Percentiles rank a stretch among this genome's conserved stretches.
phyloP scores from a whole-genome alignment of 2,888 invertebrate genomes.

The Xestia ashworthii region DNA sequence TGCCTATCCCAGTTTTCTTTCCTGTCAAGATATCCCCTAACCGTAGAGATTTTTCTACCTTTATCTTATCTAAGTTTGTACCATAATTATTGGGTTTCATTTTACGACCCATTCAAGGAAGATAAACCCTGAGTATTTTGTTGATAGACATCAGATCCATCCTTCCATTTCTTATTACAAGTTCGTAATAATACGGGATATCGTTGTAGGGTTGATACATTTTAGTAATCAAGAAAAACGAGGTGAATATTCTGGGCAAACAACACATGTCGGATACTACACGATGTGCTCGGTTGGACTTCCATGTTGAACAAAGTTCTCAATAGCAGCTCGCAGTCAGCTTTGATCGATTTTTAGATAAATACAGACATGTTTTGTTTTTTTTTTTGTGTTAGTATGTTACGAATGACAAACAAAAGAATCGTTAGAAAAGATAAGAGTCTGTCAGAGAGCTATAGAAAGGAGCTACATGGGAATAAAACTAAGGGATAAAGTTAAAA shows the following conservation, averaged over 20 bases:
- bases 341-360: not conserved
- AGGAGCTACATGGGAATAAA: no score
- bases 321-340: not conserved
- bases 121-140: slow-evolving; percentile 20
- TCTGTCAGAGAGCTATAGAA: no score
- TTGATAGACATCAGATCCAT: slow-evolving; percentile 7
- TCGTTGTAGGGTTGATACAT: not conserved
- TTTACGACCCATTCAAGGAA: slow-evolving; percentile 23
- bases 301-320: no score
- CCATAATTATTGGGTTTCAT: slow-evolving; percentile 1
- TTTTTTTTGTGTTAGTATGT: no score
- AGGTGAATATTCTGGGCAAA: no score
- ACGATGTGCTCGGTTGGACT: no score
- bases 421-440: no score
- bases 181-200: slow-evolving; percentile 15
- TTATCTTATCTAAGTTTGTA: not conserved
- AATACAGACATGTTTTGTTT: no score
- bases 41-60: not conserved
- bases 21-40: not conserved
- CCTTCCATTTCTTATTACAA: slow-evolving; percentile 24
- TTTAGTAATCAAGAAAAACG: not conserved
- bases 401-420: no score
- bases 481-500: no score
- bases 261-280: no score
- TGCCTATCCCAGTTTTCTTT: not conserved